Conservation (phyloP, 2,888 invertebrate genomes). For the Halictus ligatus region DNA sequence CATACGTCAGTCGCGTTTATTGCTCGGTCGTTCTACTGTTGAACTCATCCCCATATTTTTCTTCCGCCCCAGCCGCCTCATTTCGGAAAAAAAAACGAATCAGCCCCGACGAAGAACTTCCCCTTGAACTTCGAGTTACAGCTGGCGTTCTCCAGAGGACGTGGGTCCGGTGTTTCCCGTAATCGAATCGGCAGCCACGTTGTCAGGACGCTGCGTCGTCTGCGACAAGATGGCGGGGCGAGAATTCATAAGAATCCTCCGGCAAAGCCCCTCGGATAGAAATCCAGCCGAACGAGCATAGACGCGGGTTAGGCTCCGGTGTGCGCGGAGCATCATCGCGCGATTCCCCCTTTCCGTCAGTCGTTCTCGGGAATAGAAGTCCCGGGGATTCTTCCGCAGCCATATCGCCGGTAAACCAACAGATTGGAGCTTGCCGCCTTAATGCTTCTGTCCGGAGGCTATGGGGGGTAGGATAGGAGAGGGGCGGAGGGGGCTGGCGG, state of each 20-base stretch:
- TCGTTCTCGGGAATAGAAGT: slow-evolving; percentile 51
- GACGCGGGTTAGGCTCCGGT: slow-evolving; percentile 38
- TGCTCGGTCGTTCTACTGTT: too few species aligned
- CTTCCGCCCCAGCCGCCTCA: not conserved
- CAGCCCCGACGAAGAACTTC: not conserved
- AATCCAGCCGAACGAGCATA: not conserved
- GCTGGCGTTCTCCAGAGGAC: not conserved
- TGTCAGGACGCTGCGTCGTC: too few species aligned
- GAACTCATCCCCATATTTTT: not conserved
- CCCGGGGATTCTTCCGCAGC: slow-evolving; percentile 65
- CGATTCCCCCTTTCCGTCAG: slow-evolving; percentile 34
- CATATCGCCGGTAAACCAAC: slow-evolving; percentile 75
- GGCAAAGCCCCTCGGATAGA: slow-evolving; percentile 40
- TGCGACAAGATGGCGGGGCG: slow-evolving; percentile 69
- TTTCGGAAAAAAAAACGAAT: not conserved
- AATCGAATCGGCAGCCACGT: slow-evolving; percentile 5
- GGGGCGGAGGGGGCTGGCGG: not conserved
- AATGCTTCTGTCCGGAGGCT: slow-evolving; percentile 65
- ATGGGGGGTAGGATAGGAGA: not conserved
- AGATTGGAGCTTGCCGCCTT: slow-evolving; percentile 80
- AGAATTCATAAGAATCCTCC: slow-evolving; percentile 69
- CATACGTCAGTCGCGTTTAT: too few species aligned
- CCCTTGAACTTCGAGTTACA: not conserved
- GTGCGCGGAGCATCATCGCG: slow-evolving; percentile 55
- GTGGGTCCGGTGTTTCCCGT: not conserved